phyloP scores from a whole-genome alignment of 2,888 invertebrate species.

The Pteria penguin region DNA sequence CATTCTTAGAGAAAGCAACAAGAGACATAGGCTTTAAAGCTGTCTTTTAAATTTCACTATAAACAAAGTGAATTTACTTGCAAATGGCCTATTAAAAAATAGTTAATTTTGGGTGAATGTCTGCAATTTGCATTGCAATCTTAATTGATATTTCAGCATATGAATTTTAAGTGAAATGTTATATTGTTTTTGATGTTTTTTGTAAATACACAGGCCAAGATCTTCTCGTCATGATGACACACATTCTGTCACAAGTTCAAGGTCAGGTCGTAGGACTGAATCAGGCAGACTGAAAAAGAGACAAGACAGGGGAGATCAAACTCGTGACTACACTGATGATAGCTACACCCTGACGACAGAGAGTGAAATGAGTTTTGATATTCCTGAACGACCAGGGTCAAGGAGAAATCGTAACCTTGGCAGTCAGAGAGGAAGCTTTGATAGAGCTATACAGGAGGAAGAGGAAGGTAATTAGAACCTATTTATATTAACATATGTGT shows the following conservation, averaged over 20 bases:
- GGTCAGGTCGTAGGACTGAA: constrained; percentile 45
- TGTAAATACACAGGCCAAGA: constrained; percentile 50
- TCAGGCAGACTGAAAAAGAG: constrained; percentile 42
- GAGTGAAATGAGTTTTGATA: constrained; percentile 64
- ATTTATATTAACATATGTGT: too few relatives aligned
- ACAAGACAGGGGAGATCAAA: constrained; percentile 44
- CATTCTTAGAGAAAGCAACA: too few relatives aligned
- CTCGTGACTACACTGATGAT: constrained; percentile 58
- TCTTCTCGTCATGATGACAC: constrained; percentile 57
- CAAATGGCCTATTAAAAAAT: too few relatives aligned
- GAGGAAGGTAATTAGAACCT: constrained; percentile 56
- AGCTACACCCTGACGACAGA: constrained; percentile 62
- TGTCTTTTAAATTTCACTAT: too few relatives aligned
- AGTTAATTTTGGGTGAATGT: too few relatives aligned
- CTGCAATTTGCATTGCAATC: too few relatives aligned
- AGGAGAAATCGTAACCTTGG: constrained; percentile 34
- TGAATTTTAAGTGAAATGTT: too few relatives aligned
- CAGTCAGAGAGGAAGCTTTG: constrained; percentile 23
- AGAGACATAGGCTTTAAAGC: too few relatives aligned
- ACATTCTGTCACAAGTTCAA: constrained; percentile 50
- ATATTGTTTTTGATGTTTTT: too few relatives aligned
- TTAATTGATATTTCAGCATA: too few relatives aligned
- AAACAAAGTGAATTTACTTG: too few relatives aligned
- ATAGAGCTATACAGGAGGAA: constrained; percentile 40
- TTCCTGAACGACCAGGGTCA: constrained; percentile 42